Base-by-base conservation (phyloP, 2,888 invertebrate species). In the Operophtera brumata region DNA sequence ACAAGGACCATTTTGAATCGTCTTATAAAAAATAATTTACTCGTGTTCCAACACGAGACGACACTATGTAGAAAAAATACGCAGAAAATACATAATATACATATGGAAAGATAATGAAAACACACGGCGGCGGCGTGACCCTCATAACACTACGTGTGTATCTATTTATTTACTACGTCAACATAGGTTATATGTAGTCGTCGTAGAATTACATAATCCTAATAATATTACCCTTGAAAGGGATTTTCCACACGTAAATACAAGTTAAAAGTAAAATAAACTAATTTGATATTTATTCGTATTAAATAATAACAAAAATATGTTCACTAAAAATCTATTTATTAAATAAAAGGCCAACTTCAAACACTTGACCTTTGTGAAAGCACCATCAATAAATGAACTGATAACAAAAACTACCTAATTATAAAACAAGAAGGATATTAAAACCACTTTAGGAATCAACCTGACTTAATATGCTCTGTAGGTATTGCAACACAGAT, bases 311-410 rank as follows among this genome's bases (percentile, higher is more conserved):
- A n/a, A 20, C 4, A 20, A 20, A 4, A 4, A 20, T 20, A 20
- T 20, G 20, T 20, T 20, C 20, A 20, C 20, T 20, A 20, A 20
- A n/a, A n/a, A n/a, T n/a, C 34, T 36, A n/a, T 13, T 42, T 9
- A 13, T 30, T 9, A 28, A 40, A 35, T 35, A 39, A 42, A 50
- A 47, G 54, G 50, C 52, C 39, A 54, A 54, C 43, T 54, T 49
- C 49, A 44, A 54, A 42, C 39, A 52, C 47, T 57, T 53, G 56
- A 55, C 53, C 52, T 49, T 57, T 57, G 59, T 51, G 51, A 57
- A 59, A 61, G 55, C 54, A 44, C 41, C 45, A 43, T 13, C 26
- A 47, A 44, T 58, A 51, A 57, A 54, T 56, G 36, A 47, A 54
- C 32, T 43, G 56, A 59, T 61, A 54, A 46, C 32, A 14, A 47